Evolutionary conservation across 35 echinoderm and acorn worm genomes (phyloP), one percentile per base, ranked within the genome.

Genomic region (Heliocidaris erythrogramma): DNA sequence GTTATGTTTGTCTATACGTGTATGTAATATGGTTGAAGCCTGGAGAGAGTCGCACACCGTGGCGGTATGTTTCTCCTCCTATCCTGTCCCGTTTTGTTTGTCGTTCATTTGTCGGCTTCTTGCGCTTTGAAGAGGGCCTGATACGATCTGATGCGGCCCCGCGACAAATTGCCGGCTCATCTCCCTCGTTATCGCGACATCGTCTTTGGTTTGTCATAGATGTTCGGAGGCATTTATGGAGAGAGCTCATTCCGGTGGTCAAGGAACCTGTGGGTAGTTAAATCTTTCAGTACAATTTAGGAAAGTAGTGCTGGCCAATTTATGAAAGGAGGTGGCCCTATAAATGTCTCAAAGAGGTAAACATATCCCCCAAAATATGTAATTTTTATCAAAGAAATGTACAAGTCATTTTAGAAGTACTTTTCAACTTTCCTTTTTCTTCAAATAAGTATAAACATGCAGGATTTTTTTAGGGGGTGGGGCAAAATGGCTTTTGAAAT

Each of bases 1-100:
- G 91, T 9, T 42, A 13, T 92, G 91, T 92, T 92, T 92, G 48
- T 92, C n/a, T 27, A 56, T 48, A 92, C 91, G 91, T 92, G 91
- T 14, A 24, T 92, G 91, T 21, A 92, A 21, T 92, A 78, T n/a
- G 27, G 52, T 56, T 10, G 52, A 0, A 42, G 35, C 35, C 3
- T 1, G 52, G 13, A 10, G 52, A 56, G 65, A 78, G 65, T 18
- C 65, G 7, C 21, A 78, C 21, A 78, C 65, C 65, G n/a, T n/a
- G 65, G 27, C 65, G 18, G 27, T 78, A 78, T 78, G 21, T 78
- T 78, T 78, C 27, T 78, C 65, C 65, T 78, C 65, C 65, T 7
- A 78, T 78, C 65, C 27, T 0, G 21, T 78, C 65, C 65, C 24
- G 65, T 78, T 78, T 78, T 18, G 21, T 56, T 78, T 78, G 65